Evolutionary conservation across 2,113 vertebrate species (phyloP).

Genomic region (Elephantulus edwardii): DNA sequence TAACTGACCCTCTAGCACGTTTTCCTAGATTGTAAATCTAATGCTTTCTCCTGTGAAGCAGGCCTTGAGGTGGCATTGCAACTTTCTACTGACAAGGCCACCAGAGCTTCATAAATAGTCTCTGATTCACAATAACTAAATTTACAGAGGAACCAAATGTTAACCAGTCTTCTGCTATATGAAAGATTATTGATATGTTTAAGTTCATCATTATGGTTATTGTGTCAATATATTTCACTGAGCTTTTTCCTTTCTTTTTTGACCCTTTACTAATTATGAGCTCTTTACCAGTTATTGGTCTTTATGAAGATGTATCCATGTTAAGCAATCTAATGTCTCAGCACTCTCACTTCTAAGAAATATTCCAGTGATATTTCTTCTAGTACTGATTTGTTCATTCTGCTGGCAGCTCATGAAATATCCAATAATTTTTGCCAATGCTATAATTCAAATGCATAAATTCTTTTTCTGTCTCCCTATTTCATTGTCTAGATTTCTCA

Average conservation of each 20-base stretch:
- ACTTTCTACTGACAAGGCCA: too few relatives aligned
- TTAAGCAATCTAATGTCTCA: background rate
- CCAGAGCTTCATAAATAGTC: too few relatives aligned
- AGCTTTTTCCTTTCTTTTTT: background rate
- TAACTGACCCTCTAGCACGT: too few relatives aligned
- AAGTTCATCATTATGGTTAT: background rate
- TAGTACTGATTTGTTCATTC: background rate
- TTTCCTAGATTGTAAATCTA: too few relatives aligned
- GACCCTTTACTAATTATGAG: background rate
- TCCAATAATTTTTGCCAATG: background rate
- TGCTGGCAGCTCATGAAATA: background rate
- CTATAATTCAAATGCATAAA: background rate
- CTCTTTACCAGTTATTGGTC: background rate
- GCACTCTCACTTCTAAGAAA: background rate
- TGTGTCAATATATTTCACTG: background rate
- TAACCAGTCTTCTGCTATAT: background rate
- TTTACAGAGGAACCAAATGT: background rate
- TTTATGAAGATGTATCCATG: background rate
- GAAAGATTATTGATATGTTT: background rate
- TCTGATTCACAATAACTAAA: background rate
- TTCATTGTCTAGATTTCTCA: background rate
- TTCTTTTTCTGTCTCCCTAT: background rate
- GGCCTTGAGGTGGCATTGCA: too few relatives aligned
- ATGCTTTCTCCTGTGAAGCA: too few relatives aligned
- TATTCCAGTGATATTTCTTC: background rate